These are phyloP conservation scores for Prietella phreatophila DNA, from an alignment of 2,113 vertebrate species.

Conservation along the genomic window DNA sequence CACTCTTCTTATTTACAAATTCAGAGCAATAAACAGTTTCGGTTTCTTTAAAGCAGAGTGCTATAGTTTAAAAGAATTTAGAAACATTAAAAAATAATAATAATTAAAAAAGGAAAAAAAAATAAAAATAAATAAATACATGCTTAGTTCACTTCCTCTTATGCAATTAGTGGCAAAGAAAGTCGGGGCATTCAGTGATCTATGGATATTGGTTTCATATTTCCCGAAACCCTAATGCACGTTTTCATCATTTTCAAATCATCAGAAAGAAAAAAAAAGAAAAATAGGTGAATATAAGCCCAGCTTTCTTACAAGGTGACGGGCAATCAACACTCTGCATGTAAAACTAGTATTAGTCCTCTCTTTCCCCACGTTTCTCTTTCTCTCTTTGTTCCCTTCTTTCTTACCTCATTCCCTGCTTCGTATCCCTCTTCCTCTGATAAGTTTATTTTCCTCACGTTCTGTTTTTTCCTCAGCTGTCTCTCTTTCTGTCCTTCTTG, in stretches of 20 bases:
- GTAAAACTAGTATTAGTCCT: constrained; percentile 91
- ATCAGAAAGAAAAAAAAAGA: constrained; percentile 55
- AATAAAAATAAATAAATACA: constrained; percentile 49
- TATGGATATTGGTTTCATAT: constrained; percentile 57
- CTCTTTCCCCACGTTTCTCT: constrained; percentile 61
- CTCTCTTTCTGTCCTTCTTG: constrained; percentile 69
- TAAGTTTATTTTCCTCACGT: constrained; percentile 69
- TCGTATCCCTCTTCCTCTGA: constrained; percentile 63
- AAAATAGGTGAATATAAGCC: constrained; percentile 67
- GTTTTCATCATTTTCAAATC: constrained; percentile 61
- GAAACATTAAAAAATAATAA: constrained; percentile 57
- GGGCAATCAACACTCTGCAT: constrained; percentile 97
- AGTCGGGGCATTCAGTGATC: constrained; percentile 66
- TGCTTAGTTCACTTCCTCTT: constrained; percentile 63
- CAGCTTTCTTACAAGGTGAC: constrained; percentile 69
- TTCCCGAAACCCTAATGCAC: constrained; percentile 56
- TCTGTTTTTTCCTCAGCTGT: constrained; percentile 59
- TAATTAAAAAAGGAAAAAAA: background rate
- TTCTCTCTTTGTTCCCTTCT: constrained; percentile 52
- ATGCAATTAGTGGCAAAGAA: constrained; percentile 68
- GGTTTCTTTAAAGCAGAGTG: constrained; percentile 64
- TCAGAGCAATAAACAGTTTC: constrained; percentile 66
- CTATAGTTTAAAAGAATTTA: constrained; percentile 59
- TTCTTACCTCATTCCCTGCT: constrained; percentile 63
- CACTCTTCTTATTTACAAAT: constrained; percentile 56